phyloP scores from a whole-genome alignment of 2,888 invertebrate species.

The Pseudanteris insignis region DNA sequence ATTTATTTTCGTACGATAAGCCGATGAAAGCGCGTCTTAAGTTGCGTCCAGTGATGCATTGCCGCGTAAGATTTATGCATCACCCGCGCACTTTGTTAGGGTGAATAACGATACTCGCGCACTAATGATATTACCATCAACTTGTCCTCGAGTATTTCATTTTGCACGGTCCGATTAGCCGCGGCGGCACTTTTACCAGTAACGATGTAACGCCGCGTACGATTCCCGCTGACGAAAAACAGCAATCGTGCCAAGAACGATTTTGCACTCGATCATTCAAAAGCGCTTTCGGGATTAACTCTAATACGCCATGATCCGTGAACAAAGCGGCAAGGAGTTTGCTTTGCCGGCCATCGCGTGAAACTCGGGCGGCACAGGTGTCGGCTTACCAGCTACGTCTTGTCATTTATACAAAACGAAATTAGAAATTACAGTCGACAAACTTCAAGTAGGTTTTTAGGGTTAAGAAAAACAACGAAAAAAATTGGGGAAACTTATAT shows the following conservation, averaged over 20 bases:
- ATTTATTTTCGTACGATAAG: constrained; percentile 4
- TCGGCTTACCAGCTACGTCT: no score
- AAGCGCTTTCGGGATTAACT: constrained; percentile 8
- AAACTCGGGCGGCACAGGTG: no score
- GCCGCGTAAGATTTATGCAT: constrained; percentile 61
- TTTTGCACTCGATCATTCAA: constrained; percentile 11
- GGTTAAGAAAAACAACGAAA: no score
- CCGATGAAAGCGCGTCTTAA: constrained; percentile 7
- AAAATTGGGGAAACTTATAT: no score
- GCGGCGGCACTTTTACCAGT: no score
- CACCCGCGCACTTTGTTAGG: constrained; percentile 57
- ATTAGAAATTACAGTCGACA: no score
- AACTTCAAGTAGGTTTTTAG: no score
- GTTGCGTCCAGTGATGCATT: constrained; percentile 56
- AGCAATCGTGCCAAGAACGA: constrained; percentile 9
- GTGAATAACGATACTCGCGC: constrained; percentile 57
- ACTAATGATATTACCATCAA: constrained; percentile 63
- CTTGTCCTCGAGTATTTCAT: constrained; percentile 57
- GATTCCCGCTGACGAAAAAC: no score
- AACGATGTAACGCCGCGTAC: no score
- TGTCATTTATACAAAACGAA: no score
- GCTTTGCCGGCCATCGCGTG: not conserved
- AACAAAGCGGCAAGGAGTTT: constrained; percentile 6
- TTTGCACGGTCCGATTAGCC: constrained; percentile 42
- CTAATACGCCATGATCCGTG: constrained; percentile 7